phyloP scores from a whole-genome alignment of 2,113 vertebrate species.

The Nibea coibor region DNA sequence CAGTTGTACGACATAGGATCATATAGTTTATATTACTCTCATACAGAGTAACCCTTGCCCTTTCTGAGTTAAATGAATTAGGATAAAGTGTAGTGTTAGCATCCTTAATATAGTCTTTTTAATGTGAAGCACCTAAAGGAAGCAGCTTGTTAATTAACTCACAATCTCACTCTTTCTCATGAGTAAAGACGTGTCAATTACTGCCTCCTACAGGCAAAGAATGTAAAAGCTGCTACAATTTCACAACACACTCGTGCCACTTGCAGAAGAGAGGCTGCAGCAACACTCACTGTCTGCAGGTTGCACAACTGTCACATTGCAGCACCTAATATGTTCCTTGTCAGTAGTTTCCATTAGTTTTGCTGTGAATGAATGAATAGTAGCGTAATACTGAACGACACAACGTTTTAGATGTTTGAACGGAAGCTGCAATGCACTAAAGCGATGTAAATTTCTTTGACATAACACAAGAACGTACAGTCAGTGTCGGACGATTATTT shows the following conservation, averaged over 20 bases:
- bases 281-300: not conserved
- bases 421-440: constrained; percentile 49
- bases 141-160: not conserved
- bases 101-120: constrained; percentile 8
- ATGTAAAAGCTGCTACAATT: not conserved
- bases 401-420: constrained; percentile 27
- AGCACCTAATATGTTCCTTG: constrained; percentile 4
- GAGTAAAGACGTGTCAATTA: not conserved
- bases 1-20: not conserved
- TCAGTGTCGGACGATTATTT: constrained; percentile 58
- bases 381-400: constrained; percentile 23
- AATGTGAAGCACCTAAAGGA: constrained; percentile 27
- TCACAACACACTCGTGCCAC: too few relatives aligned
- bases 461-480: constrained; percentile 52
- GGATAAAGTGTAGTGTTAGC: not conserved
- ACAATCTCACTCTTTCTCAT: not conserved
- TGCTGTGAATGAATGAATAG: not conserved
- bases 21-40: constrained; percentile 10
- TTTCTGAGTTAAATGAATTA: constrained; percentile 4
- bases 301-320: not conserved
- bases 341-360: not conserved
- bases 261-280: not conserved
- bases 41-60: not conserved
- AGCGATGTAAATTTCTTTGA: constrained; percentile 42
- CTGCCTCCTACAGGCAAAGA: not conserved